phyloP scores from a whole-genome alignment of 2,888 invertebrate genomes.

The Aphodius sticticus region DNA sequence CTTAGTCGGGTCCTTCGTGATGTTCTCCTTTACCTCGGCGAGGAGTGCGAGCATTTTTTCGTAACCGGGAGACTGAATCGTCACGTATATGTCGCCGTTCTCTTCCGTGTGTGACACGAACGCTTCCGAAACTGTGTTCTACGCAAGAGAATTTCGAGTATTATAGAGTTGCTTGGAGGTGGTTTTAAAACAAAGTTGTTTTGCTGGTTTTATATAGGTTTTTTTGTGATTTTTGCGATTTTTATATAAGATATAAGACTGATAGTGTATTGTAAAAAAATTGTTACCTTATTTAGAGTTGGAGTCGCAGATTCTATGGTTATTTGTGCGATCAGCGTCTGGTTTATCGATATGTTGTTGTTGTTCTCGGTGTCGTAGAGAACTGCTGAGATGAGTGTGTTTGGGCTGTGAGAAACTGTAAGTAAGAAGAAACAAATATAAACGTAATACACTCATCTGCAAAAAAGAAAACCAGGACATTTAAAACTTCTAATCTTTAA shows the following conservation, averaged over 20 bases:
- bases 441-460: no score
- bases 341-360: slow-evolving; percentile 48
- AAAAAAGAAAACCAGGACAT: no score
- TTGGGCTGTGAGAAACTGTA: slow-evolving; percentile 31
- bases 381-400: slow-evolving; percentile 50
- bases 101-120: slow-evolving; percentile 57
- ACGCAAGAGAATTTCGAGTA: background rate
- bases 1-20: slow-evolving; percentile 39
- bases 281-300: slow-evolving; percentile 47
- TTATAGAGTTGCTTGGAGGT: no score
- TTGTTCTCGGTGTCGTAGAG: slow-evolving; percentile 52
- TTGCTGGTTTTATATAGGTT: background rate
- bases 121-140: slow-evolving; percentile 54
- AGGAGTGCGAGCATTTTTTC: slow-evolving; percentile 51
- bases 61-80: slow-evolving; percentile 55
- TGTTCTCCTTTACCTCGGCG: slow-evolving; percentile 47
- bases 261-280: background rate
- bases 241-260: background rate
- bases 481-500: no score
- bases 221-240: background rate
- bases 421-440: background rate
- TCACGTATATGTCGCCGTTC: slow-evolving; percentile 60
- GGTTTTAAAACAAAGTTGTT: background rate
- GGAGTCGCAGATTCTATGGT: slow-evolving; percentile 54
- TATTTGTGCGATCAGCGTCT: slow-evolving; percentile 50